These are phyloP conservation scores for Neodontobutis hainanensis DNA, from an alignment of 2,113 vertebrate genomes.

Conservation along the genomic window DNA sequence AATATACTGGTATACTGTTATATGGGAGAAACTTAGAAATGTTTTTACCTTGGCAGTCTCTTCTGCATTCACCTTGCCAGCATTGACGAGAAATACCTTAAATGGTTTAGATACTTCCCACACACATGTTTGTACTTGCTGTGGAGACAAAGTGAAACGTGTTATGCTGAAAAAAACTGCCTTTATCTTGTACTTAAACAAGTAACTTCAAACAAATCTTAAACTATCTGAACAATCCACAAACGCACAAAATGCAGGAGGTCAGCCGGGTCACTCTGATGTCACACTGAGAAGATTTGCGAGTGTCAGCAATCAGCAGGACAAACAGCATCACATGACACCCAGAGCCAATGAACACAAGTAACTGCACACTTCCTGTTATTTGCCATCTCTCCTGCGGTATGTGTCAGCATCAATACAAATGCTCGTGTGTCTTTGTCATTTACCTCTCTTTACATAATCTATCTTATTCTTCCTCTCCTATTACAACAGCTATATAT, in stretches of 20 bases:
- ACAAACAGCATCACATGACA: conserved; percentile 68
- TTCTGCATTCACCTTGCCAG: conserved; percentile 94
- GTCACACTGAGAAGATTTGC: conserved; percentile 64
- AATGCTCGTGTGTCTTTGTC: conserved; percentile 9
- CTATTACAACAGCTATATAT: neutral
- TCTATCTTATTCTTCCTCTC: neutral
- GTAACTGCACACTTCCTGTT: conserved; percentile 68
- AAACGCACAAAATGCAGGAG: conserved; percentile 25
- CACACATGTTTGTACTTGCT: conserved; percentile 83
- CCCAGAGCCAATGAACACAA: conserved; percentile 47
- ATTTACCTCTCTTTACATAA: conserved; percentile 15
- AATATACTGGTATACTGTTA: too few species aligned
- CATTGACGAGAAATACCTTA: conserved; percentile 88
- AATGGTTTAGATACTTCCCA: conserved; percentile 88
- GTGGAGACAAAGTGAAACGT: conserved; percentile 20
- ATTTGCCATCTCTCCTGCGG: conserved; percentile 22
- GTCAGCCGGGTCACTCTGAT: conserved; percentile 52
- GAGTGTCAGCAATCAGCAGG: conserved; percentile 63
- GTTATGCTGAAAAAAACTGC: neutral
- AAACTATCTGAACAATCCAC: conserved; percentile 11
- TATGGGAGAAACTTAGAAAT: too few species aligned
- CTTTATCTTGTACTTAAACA: neutral
- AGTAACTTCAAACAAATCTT: neutral
- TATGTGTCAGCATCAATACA: neutral
- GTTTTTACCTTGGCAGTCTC: conserved; percentile 91